Evolutionary conservation across 2,113 vertebrate species (phyloP).

Genomic region (Heterotilapia buettikoferi): DNA sequence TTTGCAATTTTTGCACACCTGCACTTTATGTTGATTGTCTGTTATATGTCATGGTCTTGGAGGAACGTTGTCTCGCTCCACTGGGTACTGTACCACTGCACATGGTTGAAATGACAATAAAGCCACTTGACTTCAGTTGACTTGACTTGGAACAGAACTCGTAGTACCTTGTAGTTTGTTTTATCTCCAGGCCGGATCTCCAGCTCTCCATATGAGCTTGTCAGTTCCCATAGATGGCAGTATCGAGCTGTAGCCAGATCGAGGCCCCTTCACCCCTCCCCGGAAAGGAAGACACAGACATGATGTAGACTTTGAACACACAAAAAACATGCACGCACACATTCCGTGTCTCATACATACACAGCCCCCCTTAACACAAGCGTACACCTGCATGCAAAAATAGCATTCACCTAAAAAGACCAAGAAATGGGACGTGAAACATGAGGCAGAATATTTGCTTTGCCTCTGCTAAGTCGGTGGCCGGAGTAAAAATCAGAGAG

Average conservation of each 20-base stretch:
- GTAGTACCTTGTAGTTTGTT: not conserved
- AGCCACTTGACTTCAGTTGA: not conserved
- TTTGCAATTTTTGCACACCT: not conserved
- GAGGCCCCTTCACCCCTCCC: not conserved
- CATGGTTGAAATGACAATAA: not conserved
- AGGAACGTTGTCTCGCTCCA: not conserved
- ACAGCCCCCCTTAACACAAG: constrained; percentile 1
- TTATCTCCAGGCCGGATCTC: not conserved
- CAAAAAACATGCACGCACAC: not conserved
- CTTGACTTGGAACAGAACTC: not conserved
- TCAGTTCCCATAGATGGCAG: constrained; percentile 59
- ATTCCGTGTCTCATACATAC: constrained; percentile 4
- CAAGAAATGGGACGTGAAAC: constrained; percentile 31
- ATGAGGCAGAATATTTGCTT: constrained; percentile 8
- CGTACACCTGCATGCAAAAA: constrained; percentile 51
- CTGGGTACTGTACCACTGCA: not conserved
- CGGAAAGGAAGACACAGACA: not conserved
- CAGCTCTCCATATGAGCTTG: not conserved
- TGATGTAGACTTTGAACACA: constrained; percentile 14
- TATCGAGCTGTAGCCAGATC: constrained; percentile 30
- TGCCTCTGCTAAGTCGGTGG: not conserved
- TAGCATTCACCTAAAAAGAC: constrained; percentile 33
- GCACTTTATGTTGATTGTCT: not conserved
- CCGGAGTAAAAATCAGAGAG: not conserved
- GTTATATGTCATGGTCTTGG: not conserved